Percentiles rank a stretch among this genome's conserved stretches.
These are phyloP conservation scores for Pelodiscus sinensis DNA, from an alignment of 2,113 vertebrate species.

Conservation along the genomic window DNA sequence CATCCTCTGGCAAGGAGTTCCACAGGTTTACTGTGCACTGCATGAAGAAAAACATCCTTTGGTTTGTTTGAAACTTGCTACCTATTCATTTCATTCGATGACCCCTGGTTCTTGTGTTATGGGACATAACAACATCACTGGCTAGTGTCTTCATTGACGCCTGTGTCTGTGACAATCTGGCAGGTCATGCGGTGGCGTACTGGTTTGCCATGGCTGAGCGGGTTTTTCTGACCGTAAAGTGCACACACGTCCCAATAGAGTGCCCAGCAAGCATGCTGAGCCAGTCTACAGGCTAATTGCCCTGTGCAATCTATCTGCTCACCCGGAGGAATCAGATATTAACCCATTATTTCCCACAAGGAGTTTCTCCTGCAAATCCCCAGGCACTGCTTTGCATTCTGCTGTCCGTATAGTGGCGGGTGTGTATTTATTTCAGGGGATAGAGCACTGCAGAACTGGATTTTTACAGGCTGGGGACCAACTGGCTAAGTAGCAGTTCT, in stretches of 20 bases:
- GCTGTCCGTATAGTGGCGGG: accelerated
- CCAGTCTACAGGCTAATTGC: background rate
- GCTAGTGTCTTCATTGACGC: background rate
- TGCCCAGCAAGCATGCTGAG: accelerated
- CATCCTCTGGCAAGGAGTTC: too few relatives aligned
- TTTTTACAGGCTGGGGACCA: background rate
- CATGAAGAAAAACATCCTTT: too few relatives aligned
- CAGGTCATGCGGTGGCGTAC: accelerated
- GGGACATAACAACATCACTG: too few relatives aligned
- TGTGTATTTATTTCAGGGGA: background rate
- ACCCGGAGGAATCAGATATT: background rate
- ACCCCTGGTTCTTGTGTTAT: too few relatives aligned
- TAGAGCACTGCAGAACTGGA: background rate
- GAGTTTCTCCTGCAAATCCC: background rate
- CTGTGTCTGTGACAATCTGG: background rate
- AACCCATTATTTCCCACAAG: background rate
- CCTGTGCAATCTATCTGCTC: background rate
- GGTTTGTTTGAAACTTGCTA: too few relatives aligned
- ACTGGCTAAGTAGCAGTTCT: too few relatives aligned
- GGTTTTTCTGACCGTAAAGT: accelerated
- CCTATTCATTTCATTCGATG: too few relatives aligned
- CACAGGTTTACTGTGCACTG: too few relatives aligned
- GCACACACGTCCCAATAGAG: background rate
- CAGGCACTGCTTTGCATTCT: accelerated
- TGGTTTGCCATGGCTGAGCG: background rate